phyloP scores from a whole-genome alignment of 2,888 invertebrate species.

The Ophion slaviceki region DNA sequence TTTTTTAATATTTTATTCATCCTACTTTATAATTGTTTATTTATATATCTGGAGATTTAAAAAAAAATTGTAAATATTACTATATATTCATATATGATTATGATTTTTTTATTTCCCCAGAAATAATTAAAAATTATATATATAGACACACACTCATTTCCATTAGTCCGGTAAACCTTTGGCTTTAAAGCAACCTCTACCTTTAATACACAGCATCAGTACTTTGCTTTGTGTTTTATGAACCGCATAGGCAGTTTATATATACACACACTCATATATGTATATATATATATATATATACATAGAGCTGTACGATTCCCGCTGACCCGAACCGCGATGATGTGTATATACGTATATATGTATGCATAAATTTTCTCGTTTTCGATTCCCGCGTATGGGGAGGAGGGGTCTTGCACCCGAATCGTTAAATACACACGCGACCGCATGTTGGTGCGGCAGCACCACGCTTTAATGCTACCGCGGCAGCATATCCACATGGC shows the following conservation, averaged over 20 bases:
- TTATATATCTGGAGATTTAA: too few species aligned
- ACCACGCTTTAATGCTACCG: slow-evolving; percentile 44
- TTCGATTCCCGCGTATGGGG: slow-evolving; percentile 46
- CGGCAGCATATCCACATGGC: slow-evolving; percentile 10
- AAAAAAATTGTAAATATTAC: too few species aligned
- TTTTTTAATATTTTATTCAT: too few species aligned
- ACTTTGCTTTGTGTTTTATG: slow-evolving; percentile 26
- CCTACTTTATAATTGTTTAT: too few species aligned
- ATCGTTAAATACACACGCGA: slow-evolving; percentile 70
- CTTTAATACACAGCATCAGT: slow-evolving; percentile 30
- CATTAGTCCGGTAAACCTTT: slow-evolving; percentile 3
- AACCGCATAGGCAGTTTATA: slow-evolving; percentile 1
- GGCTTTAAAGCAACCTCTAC: not conserved
- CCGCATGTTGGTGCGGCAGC: slow-evolving; percentile 54
- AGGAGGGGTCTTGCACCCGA: slow-evolving; percentile 44
- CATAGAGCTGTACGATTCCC: not conserved
- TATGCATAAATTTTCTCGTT: slow-evolving; percentile 50
- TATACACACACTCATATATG: not conserved
- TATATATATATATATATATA: not conserved
- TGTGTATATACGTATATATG: slow-evolving; percentile 38
- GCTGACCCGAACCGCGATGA: slow-evolving; percentile 51
- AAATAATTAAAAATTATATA: too few species aligned
- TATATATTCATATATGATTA: too few species aligned
- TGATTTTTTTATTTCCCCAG: too few species aligned
- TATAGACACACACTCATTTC: too few species aligned